Percentiles rank a stretch among this genome's conserved stretches.
phyloP scores from a whole-genome alignment of 2,113 vertebrate species.

The Litocranius walleri region DNA sequence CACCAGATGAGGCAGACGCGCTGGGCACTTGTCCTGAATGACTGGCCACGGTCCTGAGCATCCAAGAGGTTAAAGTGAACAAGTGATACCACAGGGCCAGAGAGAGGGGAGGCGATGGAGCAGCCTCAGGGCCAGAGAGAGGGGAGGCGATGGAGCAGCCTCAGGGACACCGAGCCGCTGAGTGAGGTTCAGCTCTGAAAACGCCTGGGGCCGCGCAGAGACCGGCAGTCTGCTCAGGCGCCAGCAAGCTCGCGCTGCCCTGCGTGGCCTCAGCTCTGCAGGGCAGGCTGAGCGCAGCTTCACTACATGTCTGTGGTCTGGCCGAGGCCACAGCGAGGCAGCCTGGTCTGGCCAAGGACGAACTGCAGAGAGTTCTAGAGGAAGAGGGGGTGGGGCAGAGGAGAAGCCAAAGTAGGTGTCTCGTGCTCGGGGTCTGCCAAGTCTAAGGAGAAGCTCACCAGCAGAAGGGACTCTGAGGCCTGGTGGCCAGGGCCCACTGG shows the following conservation, averaged over 20 bases:
- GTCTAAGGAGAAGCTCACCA: background rate
- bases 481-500: background rate
- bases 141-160: background rate
- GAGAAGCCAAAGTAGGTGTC: background rate
- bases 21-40: background rate
- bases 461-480: background rate
- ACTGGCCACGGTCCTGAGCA: background rate
- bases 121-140: background rate
- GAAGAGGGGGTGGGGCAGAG: background rate
- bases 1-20: background rate
- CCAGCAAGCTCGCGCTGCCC: background rate
- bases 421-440: background rate
- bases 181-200: background rate
- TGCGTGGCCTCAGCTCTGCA: background rate
- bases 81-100: background rate
- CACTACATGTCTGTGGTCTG: slow-evolving; percentile 67
- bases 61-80: background rate
- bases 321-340: slow-evolving; percentile 15
- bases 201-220: background rate
- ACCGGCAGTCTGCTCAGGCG: background rate
- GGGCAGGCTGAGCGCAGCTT: background rate
- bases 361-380: background rate
- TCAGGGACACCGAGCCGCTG: background rate
- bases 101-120: background rate
- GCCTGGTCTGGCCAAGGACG: slow-evolving; percentile 21